A percentile compares a stretch with the other conserved stretches of the same genome.
Evolutionary conservation across 2,797 vertebrate species (phyloP).

Genomic region (Semotilus atromaculatus): DNA sequence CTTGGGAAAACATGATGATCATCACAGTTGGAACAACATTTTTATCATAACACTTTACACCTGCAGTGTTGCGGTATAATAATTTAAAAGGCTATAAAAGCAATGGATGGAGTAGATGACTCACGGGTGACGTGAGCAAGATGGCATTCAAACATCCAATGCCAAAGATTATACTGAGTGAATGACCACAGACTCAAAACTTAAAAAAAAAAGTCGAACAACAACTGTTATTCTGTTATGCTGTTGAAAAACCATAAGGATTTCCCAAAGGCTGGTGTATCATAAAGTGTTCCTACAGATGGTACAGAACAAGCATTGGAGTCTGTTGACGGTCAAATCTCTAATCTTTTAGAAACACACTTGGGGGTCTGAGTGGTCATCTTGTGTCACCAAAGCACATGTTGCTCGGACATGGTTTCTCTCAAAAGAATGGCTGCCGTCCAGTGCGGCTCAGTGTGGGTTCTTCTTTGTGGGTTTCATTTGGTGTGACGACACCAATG

Average conservation of each 20-base stretch:
- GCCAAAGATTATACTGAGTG: background rate
- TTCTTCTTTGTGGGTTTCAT: slow-evolving; percentile 54
- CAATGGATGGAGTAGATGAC: background rate
- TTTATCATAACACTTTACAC: background rate
- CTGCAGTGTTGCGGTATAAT: too few species aligned
- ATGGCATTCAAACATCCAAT: background rate
- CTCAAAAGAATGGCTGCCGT: slow-evolving; percentile 53
- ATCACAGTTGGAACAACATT: background rate
- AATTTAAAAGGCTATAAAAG: background rate
- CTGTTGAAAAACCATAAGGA: background rate
- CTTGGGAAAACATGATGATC: background rate
- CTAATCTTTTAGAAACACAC: background rate
- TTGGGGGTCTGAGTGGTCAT: slow-evolving; percentile 43
- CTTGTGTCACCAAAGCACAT: slow-evolving; percentile 41
- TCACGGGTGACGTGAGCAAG: background rate
- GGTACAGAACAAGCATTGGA: background rate
- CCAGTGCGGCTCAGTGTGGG: slow-evolving; percentile 63
- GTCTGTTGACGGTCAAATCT: background rate
- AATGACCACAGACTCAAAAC: background rate
- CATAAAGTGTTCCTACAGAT: background rate
- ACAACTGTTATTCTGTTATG: background rate
- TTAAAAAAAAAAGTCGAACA: background rate
- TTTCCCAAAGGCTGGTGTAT: background rate
- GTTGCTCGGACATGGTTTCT: slow-evolving; percentile 44
- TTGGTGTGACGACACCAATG: slow-evolving; percentile 61